Conservation (phyloP, 92 coral and sea anemone genomes). For the Bergia puertoricense region DNA sequence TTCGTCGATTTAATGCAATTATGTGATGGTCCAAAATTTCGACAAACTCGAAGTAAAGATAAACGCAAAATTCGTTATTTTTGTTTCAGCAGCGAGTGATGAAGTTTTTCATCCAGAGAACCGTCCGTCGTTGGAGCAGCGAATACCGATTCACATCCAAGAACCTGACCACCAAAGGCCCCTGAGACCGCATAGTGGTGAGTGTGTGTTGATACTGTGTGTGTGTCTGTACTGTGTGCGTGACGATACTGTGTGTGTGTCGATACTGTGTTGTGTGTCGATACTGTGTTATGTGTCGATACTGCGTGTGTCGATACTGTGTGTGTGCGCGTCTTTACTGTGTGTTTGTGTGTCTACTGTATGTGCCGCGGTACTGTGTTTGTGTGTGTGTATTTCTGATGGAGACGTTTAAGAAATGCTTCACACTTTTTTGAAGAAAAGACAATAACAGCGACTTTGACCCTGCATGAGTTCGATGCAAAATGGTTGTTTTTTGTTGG, state of each 20-base stretch:
- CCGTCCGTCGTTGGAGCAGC: constrained; percentile 25
- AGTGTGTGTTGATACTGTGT: background rate
- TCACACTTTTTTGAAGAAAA: background rate
- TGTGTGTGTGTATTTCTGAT: too few species aligned
- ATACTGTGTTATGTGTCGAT: too few species aligned
- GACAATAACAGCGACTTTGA: background rate
- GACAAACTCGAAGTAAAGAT: too few species aligned
- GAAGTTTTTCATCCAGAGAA: constrained; percentile 32
- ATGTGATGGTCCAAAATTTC: background rate
- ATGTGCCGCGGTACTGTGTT: too few species aligned
- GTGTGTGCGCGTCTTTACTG: too few species aligned
- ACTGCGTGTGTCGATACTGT: too few species aligned
- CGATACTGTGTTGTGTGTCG: too few species aligned
- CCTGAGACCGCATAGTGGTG: constrained; percentile 39
- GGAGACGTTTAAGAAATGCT: too few species aligned
- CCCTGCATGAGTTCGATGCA: background rate
- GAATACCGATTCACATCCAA: constrained; percentile 17
- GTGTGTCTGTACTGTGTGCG: background rate
- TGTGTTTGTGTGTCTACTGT: too few species aligned
- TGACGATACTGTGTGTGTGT: background rate
- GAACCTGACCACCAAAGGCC: constrained; percentile 17
- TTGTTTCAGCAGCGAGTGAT: constrained; percentile 27
- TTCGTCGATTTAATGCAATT: too few species aligned
- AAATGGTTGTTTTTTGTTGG: background rate
- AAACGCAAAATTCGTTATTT: background rate